Conservation (phyloP, 2,113 vertebrate species). For the Micronycteris hirsuta region DNA sequence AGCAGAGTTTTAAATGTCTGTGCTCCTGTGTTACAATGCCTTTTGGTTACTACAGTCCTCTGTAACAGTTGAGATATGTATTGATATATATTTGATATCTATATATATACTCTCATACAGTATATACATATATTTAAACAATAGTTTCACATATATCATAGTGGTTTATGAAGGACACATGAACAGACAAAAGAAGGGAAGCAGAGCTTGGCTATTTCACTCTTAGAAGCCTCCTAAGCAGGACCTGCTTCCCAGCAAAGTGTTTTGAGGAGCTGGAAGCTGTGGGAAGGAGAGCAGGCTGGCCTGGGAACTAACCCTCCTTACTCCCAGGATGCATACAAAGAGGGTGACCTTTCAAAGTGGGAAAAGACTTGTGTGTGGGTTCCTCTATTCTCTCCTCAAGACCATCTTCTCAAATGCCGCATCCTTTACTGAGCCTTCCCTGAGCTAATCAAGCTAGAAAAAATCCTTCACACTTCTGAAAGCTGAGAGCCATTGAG, state of each 20-base stretch:
- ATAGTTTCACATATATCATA: neutral
- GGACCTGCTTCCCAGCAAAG: neutral
- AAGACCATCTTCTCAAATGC: conserved; percentile 15
- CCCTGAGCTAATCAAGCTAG: neutral
- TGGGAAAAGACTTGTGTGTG: neutral
- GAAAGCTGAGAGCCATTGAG: neutral
- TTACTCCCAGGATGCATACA: neutral
- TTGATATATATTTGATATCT: neutral
- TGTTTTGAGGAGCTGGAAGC: neutral
- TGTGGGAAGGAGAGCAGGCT: neutral
- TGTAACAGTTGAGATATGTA: neutral
- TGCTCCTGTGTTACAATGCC: neutral
- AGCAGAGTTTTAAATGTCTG: neutral
- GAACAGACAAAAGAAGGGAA: neutral
- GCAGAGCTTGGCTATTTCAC: neutral
- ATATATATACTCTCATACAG: neutral
- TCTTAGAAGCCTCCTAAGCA: neutral
- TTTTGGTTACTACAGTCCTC: neutral
- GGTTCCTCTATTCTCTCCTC: neutral
- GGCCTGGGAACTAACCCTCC: neutral
- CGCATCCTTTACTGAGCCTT: neutral
- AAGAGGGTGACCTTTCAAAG: neutral
- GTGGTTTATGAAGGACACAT: neutral
- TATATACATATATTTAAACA: neutral
- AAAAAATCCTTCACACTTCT: neutral